These are phyloP conservation scores for Apis laboriosa DNA, from an alignment of 1,140 invertebrate genomes.

Conservation along the genomic window DNA sequence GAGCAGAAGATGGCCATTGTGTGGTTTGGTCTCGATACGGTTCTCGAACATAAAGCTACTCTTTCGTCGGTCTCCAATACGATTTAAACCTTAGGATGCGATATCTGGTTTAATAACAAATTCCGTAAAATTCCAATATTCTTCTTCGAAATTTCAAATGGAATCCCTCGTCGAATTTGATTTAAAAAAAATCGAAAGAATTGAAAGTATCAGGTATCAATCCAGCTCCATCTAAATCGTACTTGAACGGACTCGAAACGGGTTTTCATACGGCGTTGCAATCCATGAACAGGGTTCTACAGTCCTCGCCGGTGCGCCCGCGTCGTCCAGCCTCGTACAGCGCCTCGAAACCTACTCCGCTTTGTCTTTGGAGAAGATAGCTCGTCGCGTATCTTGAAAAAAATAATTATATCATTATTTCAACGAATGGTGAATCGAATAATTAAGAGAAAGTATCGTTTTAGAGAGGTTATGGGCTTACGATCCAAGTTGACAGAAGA, in stretches of 20 bases:
- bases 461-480: conserved; percentile 82
- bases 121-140: background rate
- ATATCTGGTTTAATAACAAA: background rate
- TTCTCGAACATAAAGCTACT: conserved; percentile 34
- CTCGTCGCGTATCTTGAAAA: conserved; percentile 90
- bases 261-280: conserved; percentile 91
- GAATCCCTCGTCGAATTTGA: background rate
- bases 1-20: conserved; percentile 26
- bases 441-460: too few species aligned
- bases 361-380: conserved; percentile 89
- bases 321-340: conserved; percentile 91
- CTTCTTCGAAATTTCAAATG: background rate
- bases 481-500: conserved; percentile 96
- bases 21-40: conserved; percentile 17
- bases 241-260: conserved; percentile 15
- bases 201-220: background rate
- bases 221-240: conserved; percentile 32
- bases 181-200: background rate
- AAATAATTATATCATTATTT: background rate
- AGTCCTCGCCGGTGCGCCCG: conserved; percentile 91
- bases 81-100: conserved; percentile 7
- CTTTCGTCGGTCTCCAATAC: conserved; percentile 18
- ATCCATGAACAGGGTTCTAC: conserved; percentile 89
- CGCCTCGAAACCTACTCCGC: conserved; percentile 87
- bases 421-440: too few species aligned